Base-by-base conservation (phyloP, 1,140 invertebrate genomes). In the Asobara japonica region DNA sequence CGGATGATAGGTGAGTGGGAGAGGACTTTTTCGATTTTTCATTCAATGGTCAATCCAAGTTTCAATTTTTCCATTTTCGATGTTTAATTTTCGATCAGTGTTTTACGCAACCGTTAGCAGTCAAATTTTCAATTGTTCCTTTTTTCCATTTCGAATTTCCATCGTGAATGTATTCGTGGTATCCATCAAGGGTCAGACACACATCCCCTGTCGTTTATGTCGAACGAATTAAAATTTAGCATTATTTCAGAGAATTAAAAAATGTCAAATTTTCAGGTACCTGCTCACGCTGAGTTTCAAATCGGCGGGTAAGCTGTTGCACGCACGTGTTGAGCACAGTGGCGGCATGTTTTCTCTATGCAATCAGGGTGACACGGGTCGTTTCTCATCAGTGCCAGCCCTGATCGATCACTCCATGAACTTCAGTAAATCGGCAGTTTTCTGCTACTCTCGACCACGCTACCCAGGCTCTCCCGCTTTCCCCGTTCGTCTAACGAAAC, bases 401-500 rank as follows among this genome's bases (percentile, higher is more conserved):
- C 88, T 94, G 71, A 93, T 94, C 76, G 89, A 93, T 77, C 89
- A 93, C 78, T 93, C 92, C 7, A 90, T 94, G 87, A 89, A 88
- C 79, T 90, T 89, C 76, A 93, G 92, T 65, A 89, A 92, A 72
- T 89, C 90, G 11, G 90, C 91, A 33, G 90, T 93, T n/a, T 93
- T 93, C 80, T 94, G 92, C 83, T 94, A 94, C 80, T 93, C 92
- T 1, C 88, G 91, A 77, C 87, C 91, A 8, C 86, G 90, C 27
- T 89, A 90, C 69, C 91, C 91, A 13, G 90, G 91, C 76, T 89
- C 91, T 73, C 91, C 92, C 22, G 90, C 91, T 65, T 92, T 92
- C 83, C 92, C 92, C 18, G 92, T 94, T 31, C 89, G 92, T 66
- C 83, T 95, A n/a, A 93, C 91, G 33, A 93, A 93, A 82, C 94